Evolutionary conservation across 2,888 invertebrate genomes (phyloP), one percentile per base, ranked within the genome.

Genomic region (Hypselothyrea guttata): DNA sequence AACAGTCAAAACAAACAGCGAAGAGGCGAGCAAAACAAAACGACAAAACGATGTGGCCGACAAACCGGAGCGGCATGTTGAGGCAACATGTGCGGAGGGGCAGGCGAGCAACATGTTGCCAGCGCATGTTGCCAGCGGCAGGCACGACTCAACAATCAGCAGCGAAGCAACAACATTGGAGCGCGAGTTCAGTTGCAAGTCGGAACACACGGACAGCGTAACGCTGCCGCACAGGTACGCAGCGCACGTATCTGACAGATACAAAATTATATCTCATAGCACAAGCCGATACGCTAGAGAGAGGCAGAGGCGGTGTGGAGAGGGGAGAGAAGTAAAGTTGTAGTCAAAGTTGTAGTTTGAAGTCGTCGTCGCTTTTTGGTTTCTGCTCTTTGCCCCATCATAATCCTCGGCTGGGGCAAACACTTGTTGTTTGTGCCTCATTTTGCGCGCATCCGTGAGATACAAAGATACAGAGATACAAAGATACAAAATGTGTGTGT

Each of bases 201-300:
- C 88, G 88, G 87, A 87, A 86, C 82, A 85, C 87, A 87, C 88
- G 88, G 88, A 87, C 82, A 86, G 86, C 86, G 82, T 84, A 79
- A 77, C 87, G 74, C 71, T 75, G 63, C 63, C 68, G 75, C 83
- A 85, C 87, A 89, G 89, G 89, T 89, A 88, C 88, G 88, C n/a
- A n/a, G 16, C n/a, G n/a, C 8, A 18, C 87, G 85, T 66, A 64
- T 44, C 33, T 53, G 61, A 57, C 30, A 59, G 37, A 54, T 53
- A 53, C 41, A 40, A n/a, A n/a, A n/a, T 27, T 9, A 28, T 27
- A 35, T 11, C n/a, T 30, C n/a, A n/a, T n/a, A n/a, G n/a, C n/a
- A 22, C 12, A 1, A 1, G 3, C 33, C n/a, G 11, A 37, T 28
- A 35, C 9, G 35, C 13, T n/a, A 13, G 2, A 12, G 9, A 38